Evolutionary conservation across 2,888 invertebrate species (phyloP).

Genomic region (Clunio marinus): DNA sequence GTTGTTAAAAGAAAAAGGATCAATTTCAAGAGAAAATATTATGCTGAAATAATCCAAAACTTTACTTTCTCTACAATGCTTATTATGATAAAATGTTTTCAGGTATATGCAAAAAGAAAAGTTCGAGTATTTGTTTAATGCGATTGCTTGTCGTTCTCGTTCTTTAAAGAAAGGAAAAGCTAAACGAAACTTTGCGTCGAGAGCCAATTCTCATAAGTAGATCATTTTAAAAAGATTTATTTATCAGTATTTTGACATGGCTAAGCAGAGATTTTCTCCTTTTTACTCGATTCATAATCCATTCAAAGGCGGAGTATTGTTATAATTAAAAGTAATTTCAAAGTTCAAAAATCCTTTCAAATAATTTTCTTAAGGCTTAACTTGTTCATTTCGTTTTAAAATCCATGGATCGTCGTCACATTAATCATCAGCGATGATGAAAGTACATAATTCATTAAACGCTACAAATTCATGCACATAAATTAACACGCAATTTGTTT

Average conservation of each 20-base stretch:
- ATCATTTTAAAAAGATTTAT: slow-evolving; percentile 30
- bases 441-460: slow-evolving; percentile 24
- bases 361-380: neutral
- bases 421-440: slow-evolving; percentile 23
- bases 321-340: slow-evolving; percentile 15
- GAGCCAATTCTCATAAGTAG: slow-evolving; percentile 9
- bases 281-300: too few species aligned
- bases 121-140: slow-evolving; percentile 34
- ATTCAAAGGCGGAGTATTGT: neutral
- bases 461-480: slow-evolving; percentile 32
- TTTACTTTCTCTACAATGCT: neutral
- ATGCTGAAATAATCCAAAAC: slow-evolving; percentile 29
- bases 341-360: neutral
- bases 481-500: slow-evolving; percentile 33
- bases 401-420: neutral
- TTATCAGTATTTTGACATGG: slow-evolving; percentile 32
- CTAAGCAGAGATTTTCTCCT: slow-evolving; percentile 29
- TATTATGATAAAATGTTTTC: too few species aligned
- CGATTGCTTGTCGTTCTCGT: slow-evolving; percentile 11
- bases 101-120: too few species aligned
- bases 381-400: neutral
- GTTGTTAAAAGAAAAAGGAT: slow-evolving; percentile 8
- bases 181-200: neutral
- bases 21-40: slow-evolving; percentile 30
- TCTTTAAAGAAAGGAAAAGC: neutral